A percentile compares a stretch with the other conserved stretches of the same genome.
These are phyloP conservation scores for Ophthalmolycus amberensis DNA, from an alignment of 2,113 vertebrate genomes.

Conservation along the genomic window DNA sequence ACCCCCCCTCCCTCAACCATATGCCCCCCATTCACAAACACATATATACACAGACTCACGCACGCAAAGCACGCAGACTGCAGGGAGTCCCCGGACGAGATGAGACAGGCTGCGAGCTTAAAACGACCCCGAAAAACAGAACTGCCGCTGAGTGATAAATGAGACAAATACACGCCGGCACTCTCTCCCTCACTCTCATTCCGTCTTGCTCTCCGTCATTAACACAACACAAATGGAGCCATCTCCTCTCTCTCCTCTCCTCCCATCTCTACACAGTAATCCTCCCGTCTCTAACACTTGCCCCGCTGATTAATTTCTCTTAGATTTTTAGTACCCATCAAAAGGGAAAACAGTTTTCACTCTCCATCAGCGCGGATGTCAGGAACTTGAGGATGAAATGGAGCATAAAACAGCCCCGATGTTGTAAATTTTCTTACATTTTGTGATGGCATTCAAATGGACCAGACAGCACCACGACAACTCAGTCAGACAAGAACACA, in stretches of 20 bases:
- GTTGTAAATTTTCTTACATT: not conserved
- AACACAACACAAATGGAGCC: slow-evolving; percentile 66
- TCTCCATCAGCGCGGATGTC: slow-evolving; percentile 11
- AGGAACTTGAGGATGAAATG: slow-evolving; percentile 4
- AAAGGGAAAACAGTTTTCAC: slow-evolving; percentile 23
- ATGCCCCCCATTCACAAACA: slow-evolving; percentile 34
- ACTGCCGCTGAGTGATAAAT: slow-evolving; percentile 75
- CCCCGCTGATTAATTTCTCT: slow-evolving; percentile 27
- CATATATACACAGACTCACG: slow-evolving; percentile 23
- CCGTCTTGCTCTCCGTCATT: slow-evolving; percentile 61
- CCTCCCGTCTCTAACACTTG: slow-evolving; percentile 22
- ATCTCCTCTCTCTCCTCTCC: slow-evolving; percentile 52
- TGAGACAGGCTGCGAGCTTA: slow-evolving; percentile 71
- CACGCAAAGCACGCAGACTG: slow-evolving; percentile 39
- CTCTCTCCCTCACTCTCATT: slow-evolving; percentile 42
- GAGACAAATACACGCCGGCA: slow-evolving; percentile 68
- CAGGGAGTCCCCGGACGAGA: slow-evolving; percentile 60
- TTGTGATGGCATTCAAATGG: slow-evolving; percentile 3
- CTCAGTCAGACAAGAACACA: slow-evolving; percentile 5
- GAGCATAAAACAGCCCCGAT: not conserved
- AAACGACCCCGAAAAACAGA: slow-evolving; percentile 72
- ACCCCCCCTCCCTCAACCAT: not conserved
- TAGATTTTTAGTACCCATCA: not conserved
- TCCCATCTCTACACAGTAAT: slow-evolving; percentile 34
- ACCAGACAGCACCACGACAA: not conserved